Evolutionary conservation across 2,113 vertebrate species (phyloP), one percentile per base, ranked within the genome.

Genomic region (Saguinus imperator): DNA sequence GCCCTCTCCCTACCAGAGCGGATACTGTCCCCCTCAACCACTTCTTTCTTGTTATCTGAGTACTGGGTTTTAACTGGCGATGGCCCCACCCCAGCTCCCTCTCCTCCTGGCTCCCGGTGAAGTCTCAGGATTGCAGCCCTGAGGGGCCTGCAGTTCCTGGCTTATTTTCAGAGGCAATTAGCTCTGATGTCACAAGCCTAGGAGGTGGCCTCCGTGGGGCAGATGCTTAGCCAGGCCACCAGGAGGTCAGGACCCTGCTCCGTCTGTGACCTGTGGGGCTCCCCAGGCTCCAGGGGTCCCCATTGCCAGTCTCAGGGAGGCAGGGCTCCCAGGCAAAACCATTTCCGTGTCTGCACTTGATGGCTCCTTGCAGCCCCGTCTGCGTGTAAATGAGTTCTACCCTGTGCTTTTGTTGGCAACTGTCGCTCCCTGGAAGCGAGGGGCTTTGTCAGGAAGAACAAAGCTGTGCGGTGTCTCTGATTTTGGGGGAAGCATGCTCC

Each of bases 141-240:
- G 52, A 73, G 58, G 96, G 96, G 58, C 90, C 91, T 87, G 76
- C 27, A 4, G 50, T n/a, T 87, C 94, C 93, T 93, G 95, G 92
- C 97, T 98, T 95, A 29, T 98, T 98, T 98, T 97, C 98, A 97
- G 97, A 98, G 97, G 98, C 98, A 98, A 98, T 98, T 98, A 98
- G 95, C 96, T 84, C 58, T 98, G 98, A 98, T 98, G 96, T 96
- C 96, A 96, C 40, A 68, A 64, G 77, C 61, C 87, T 81, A 17
- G 1, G 84, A 50, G 89, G 96, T 52, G 52, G 86, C 79, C 84
- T 48, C 73, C 3, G 16, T 3, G 16, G 79, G 95, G 97, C 61
- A 64, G 61, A 64, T 58, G 0, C 27, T 8, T 48, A 84, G 96
- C 83, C 95, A 79, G 87, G 89, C 87, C 83, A 40, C 89, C 50